A percentile compares a stretch with the other conserved stretches of the same genome.
Evolutionary conservation across 1,140 invertebrate species (phyloP).

Genomic region (Meloidogyne hapla): DNA sequence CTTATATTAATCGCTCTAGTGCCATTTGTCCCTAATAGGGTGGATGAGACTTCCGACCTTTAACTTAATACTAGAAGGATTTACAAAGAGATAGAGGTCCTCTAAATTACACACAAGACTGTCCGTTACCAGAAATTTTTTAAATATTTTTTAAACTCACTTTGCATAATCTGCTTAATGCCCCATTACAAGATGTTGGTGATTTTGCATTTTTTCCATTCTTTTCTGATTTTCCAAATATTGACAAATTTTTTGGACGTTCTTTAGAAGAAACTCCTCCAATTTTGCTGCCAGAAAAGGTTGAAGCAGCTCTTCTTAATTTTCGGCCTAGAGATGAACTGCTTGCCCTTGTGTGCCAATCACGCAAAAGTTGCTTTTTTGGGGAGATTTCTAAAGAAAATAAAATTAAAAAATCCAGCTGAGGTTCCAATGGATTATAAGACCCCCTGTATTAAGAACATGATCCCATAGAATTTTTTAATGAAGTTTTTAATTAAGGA

Average conservation of each 20-base stretch:
- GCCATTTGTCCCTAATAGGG: too few relatives aligned
- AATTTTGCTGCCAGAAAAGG: neutral
- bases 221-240: conserved; percentile 17
- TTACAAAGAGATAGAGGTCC: too few relatives aligned
- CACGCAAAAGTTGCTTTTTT: neutral
- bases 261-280: neutral
- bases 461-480: too few relatives aligned
- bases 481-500: too few relatives aligned
- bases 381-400: neutral
- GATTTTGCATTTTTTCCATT: conserved; percentile 1
- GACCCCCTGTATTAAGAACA: too few relatives aligned
- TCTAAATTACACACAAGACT: too few relatives aligned
- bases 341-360: neutral
- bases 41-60: too few relatives aligned
- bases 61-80: too few relatives aligned
- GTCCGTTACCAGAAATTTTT: too few relatives aligned
- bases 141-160: neutral
- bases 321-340: neutral
- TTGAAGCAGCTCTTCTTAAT: neutral
- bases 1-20: too few relatives aligned
- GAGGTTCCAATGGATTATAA: too few relatives aligned
- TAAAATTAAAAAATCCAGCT: too few relatives aligned
- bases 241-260: conserved; percentile 6
- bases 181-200: neutral
- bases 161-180: neutral